phyloP scores from a whole-genome alignment of 2,113 vertebrate genomes.

The Chascanopsetta lugubris region DNA sequence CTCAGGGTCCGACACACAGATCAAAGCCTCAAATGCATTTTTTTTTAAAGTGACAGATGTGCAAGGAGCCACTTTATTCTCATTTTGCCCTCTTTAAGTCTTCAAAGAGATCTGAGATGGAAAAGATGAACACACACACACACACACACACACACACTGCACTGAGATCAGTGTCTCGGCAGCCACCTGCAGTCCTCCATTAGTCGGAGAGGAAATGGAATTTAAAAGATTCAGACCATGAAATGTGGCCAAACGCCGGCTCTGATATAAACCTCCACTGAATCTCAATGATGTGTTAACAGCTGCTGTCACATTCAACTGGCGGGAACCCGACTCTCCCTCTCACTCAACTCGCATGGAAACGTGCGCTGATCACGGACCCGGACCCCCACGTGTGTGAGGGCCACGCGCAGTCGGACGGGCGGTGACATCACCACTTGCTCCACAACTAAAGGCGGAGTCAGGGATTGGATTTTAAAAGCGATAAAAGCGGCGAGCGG shows the following conservation, averaged over 20 bases:
- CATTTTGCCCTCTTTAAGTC: constrained; percentile 22
- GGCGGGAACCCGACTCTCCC: constrained; percentile 27
- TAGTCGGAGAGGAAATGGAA: constrained; percentile 56
- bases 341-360: constrained; percentile 23
- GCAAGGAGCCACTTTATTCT: constrained; percentile 5
- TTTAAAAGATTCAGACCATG: constrained; percentile 69
- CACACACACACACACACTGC: not conserved
- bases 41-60: constrained; percentile 1
- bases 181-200: constrained; percentile 57
- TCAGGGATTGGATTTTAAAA: too few relatives aligned
- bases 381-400: too few relatives aligned
- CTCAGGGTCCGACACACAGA: not conserved
- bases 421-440: too few relatives aligned
- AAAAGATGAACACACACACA: constrained; percentile 21
- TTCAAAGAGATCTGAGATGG: constrained; percentile 25
- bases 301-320: constrained; percentile 45
- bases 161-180: constrained; percentile 47
- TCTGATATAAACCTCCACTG: constrained; percentile 59
- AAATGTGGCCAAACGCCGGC: constrained; percentile 64
- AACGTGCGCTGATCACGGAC: too few relatives aligned
- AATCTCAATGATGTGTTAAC: constrained; percentile 61
- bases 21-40: not conserved
- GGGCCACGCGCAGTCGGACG: too few relatives aligned
- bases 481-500: too few relatives aligned
- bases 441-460: too few relatives aligned